Evolutionary conservation across 2,797 vertebrate species (phyloP).

Genomic region (Naso thynnoides): DNA sequence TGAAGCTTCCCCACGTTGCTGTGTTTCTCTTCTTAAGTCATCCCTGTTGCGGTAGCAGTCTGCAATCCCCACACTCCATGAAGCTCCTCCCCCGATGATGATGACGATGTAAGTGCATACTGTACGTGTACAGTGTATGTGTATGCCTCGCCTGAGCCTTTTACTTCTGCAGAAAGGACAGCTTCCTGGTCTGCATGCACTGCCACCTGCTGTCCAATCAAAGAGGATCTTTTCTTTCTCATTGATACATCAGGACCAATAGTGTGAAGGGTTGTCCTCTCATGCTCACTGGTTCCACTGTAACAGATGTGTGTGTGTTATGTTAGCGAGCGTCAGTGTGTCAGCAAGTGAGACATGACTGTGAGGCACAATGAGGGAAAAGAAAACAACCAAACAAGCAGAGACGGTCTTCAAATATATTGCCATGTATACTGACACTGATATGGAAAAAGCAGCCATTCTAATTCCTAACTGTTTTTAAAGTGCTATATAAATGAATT

Average conservation of each 20-base stretch:
- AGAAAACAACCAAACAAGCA: background rate
- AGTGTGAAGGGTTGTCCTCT: constrained; percentile 34
- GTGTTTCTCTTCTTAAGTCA: constrained; percentile 58
- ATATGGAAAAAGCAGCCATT: too few relatives aligned
- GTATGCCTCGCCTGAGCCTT: constrained; percentile 57
- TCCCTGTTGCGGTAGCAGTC: constrained; percentile 73
- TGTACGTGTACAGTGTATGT: constrained; percentile 60
- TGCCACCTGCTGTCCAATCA: constrained; percentile 73
- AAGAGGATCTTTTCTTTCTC: constrained; percentile 13
- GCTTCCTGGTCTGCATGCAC: constrained; percentile 66
- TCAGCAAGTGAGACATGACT: constrained; percentile 4
- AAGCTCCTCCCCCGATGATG: constrained; percentile 74
- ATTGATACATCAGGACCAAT: constrained; percentile 50
- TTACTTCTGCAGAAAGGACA: constrained; percentile 65
- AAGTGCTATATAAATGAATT: too few relatives aligned
- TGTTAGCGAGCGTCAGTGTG: background rate
- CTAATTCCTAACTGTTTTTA: too few relatives aligned
- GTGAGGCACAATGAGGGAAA: background rate
- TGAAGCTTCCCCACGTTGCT: constrained; percentile 44
- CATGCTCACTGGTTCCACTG: constrained; percentile 29
- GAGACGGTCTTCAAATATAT: too few relatives aligned
- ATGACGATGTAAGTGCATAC: constrained; percentile 73
- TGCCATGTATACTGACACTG: too few relatives aligned
- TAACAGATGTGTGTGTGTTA: constrained; percentile 24
- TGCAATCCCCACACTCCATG: constrained; percentile 70